Conservation (phyloP, 2,888 invertebrate genomes). For the Pediacus dermestoides region DNA sequence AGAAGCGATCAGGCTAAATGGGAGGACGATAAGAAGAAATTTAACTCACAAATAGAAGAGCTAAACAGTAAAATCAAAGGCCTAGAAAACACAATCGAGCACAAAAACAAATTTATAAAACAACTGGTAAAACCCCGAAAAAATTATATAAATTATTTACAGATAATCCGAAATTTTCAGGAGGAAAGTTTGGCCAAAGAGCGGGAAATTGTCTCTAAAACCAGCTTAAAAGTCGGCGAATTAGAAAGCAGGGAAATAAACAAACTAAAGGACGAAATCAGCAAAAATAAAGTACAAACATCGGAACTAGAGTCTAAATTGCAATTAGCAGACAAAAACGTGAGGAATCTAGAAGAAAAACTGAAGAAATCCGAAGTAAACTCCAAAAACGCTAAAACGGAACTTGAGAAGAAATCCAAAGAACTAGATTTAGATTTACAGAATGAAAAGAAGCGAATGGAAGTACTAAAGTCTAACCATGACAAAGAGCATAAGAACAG, state of each 20-base stretch:
- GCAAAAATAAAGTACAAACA: conserved; percentile 35
- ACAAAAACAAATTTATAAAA: conserved; percentile 60
- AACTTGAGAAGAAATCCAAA: conserved; percentile 58
- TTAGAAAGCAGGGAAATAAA: conserved; percentile 37
- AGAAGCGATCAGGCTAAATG: conserved; percentile 52
- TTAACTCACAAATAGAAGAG: conserved; percentile 52
- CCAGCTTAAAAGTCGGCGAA: conserved; percentile 37
- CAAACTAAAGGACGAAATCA: conserved; percentile 40
- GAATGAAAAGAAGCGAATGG: conserved; percentile 65
- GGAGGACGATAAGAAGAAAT: conserved; percentile 53
- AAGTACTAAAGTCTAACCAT: conserved; percentile 62
- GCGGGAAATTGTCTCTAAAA: conserved; percentile 46
- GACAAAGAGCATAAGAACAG: conserved; percentile 75
- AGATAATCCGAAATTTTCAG: conserved; percentile 27
- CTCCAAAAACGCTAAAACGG: conserved; percentile 58
- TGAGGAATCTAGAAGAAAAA: conserved; percentile 47
- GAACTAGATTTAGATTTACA: conserved; percentile 44
- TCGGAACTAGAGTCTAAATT: conserved; percentile 44
- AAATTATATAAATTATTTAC: conserved; percentile 1
- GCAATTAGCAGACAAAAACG: conserved; percentile 36
- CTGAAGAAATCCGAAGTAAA: conserved; percentile 63
- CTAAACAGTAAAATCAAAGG: conserved; percentile 59
- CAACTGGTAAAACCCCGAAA: conserved; percentile 60
- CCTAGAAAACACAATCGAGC: conserved; percentile 57
- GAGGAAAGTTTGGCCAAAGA: conserved; percentile 54